phyloP scores from a whole-genome alignment of 2,797 vertebrate species.

The Carapus acus region DNA sequence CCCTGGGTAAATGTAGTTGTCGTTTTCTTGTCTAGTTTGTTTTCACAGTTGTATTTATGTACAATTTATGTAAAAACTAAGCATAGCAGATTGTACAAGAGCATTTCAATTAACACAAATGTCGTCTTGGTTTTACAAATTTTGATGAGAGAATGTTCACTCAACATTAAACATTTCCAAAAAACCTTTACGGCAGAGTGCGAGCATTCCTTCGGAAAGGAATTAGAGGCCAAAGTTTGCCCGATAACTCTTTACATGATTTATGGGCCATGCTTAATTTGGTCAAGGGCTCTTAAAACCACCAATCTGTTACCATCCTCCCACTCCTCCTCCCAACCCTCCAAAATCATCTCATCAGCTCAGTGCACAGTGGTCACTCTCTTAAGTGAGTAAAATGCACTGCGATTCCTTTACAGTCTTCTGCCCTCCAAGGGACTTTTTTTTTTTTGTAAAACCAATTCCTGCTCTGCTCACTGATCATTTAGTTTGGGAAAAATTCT shows the following conservation, averaged over 20 bases:
- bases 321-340: slow-evolving; percentile 27
- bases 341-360: slow-evolving; percentile 51
- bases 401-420: slow-evolving; percentile 29
- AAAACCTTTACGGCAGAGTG: not conserved
- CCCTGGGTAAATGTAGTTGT: too few relatives aligned
- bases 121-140: too few relatives aligned
- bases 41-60: too few relatives aligned
- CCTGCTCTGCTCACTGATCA: slow-evolving; percentile 24
- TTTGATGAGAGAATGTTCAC: too few relatives aligned
- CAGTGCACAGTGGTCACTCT: slow-evolving; percentile 23
- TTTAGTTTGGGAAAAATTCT: slow-evolving; percentile 17
- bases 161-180: not conserved
- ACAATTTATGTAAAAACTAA: too few relatives aligned
- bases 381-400: slow-evolving; percentile 41
- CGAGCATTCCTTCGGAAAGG: not conserved
- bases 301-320: slow-evolving; percentile 35
- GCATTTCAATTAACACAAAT: too few relatives aligned
- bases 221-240: slow-evolving; percentile 23
- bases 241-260: slow-evolving; percentile 51
- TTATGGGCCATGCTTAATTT: slow-evolving; percentile 39
- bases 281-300: slow-evolving; percentile 50
- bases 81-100: too few relatives aligned
- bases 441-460: slow-evolving; percentile 37
- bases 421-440: slow-evolving; percentile 35
- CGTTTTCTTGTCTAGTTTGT: too few relatives aligned